These are phyloP conservation scores for Priocnemis perturbator DNA, from an alignment of 2,888 invertebrate genomes.

Conservation along the genomic window DNA sequence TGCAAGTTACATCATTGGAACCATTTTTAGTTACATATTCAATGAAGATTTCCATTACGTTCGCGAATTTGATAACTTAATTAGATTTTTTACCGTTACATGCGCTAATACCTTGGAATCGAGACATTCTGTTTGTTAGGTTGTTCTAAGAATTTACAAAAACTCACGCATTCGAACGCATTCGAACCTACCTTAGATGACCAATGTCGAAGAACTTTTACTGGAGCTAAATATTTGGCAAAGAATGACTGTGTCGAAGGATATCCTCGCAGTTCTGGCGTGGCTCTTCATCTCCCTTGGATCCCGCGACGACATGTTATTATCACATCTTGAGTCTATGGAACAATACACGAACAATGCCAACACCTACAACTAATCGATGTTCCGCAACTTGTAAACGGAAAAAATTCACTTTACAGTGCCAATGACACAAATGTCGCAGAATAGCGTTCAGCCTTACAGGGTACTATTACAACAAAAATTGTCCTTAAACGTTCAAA, in stretches of 20 bases:
- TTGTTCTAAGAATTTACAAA: too few species aligned
- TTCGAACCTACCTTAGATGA: slow-evolving; percentile 40
- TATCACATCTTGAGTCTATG: slow-evolving; percentile 64
- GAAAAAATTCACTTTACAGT: neutral
- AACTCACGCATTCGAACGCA: too few species aligned
- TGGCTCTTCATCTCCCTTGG: slow-evolving; percentile 69
- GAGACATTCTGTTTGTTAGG: too few species aligned
- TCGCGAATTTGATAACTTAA: too few species aligned
- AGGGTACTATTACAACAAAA: too few species aligned
- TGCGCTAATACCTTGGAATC: too few species aligned
- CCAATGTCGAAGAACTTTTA: slow-evolving; percentile 34
- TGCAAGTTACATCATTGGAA: neutral
- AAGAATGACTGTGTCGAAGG: slow-evolving; percentile 64
- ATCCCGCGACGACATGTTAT: slow-evolving; percentile 64
- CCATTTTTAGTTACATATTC: too few species aligned
- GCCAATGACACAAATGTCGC: too few species aligned
- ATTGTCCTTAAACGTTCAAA: too few species aligned
- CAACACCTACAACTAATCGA: slow-evolving; percentile 20
- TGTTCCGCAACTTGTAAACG: neutral
- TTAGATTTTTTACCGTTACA: too few species aligned
- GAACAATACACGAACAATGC: slow-evolving; percentile 56
- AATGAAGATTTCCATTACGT: too few species aligned
- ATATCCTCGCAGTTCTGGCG: slow-evolving; percentile 63
- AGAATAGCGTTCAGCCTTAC: too few species aligned
- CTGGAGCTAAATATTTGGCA: slow-evolving; percentile 62